These are phyloP conservation scores for Diadromus collaris DNA, from an alignment of 2,888 invertebrate genomes.

Conservation along the genomic window DNA sequence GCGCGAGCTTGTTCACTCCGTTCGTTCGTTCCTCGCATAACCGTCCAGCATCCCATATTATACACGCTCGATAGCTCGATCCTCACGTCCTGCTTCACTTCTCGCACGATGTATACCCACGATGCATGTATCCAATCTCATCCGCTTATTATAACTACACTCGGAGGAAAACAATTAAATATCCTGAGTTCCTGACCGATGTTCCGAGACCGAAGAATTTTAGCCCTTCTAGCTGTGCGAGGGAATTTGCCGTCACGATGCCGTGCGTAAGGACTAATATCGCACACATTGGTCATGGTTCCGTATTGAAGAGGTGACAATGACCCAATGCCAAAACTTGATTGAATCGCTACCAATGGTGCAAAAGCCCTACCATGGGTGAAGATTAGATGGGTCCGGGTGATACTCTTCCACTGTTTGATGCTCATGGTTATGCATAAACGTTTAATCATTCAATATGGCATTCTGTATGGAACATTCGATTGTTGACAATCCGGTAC, in stretches of 20 bases:
- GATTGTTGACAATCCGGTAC: neutral
- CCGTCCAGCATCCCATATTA: constrained; percentile 31
- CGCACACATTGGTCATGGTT: neutral
- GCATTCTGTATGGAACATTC: neutral
- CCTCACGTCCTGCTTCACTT: constrained; percentile 45
- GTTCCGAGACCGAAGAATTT: neutral
- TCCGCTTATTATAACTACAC: constrained; percentile 11
- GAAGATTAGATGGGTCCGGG: neutral
- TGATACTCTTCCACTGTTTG: neutral
- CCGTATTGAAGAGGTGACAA: neutral
- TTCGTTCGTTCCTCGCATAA: constrained; percentile 21
- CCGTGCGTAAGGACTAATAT: neutral
- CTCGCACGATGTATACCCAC: constrained; percentile 33
- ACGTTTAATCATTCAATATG: neutral
- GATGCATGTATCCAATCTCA: constrained; percentile 18
- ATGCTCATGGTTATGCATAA: neutral
- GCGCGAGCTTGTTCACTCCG: constrained; percentile 35
- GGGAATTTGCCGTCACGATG: neutral
- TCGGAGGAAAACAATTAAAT: constrained; percentile 11
- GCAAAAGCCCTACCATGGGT: neutral
- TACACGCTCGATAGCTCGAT: constrained; percentile 15
- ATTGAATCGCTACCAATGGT: neutral
- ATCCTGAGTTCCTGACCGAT: too few species aligned
- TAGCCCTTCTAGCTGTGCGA: neutral
- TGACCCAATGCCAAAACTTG: neutral